Base-by-base conservation (phyloP, 2,888 invertebrate species). In the Suillia variegata region DNA sequence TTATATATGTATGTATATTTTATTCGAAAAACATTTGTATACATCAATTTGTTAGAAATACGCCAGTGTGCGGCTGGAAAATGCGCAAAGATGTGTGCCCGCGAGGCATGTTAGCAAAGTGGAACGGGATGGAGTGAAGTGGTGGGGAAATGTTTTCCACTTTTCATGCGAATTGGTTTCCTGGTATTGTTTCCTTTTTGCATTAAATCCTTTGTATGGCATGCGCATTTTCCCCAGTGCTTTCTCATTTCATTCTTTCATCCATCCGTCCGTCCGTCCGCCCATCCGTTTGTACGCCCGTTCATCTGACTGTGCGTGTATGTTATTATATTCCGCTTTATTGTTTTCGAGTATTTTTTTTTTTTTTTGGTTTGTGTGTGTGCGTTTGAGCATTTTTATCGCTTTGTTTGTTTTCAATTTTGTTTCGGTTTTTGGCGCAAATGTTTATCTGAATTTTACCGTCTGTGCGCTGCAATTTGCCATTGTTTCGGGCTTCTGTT, bases 351-450 rank as follows among this genome's bases (percentile, higher is more conserved):
- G n/a, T n/a, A n/a, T n/a, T n/a, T n/a, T n/a, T n/a, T n/a, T n/a
- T n/a, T n/a, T n/a, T n/a, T n/a, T n/a, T n/a, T n/a, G 38, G 13
- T 38, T 38, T 38, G 38, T 38, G 38, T 49, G 21, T 3, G 13
- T 38, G 6, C n/a, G 38, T 38, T 8, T 49, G 21, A 2, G 22
- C 22, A 49, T 22, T 21, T 49, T 51, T 51, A 18, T 6, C 20
- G 21, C 22, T 26, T 24, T 62, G 58, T 65, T 65, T 65, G 50
- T 49, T 58, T 65, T 65, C 62, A 61, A 65, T 65, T 65, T 65
- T 65, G 57, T 55, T 64, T 54, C 51, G 50, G n/a, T n/a, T 56
- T 59, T 65, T 65, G 38, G 38, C 12, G 26, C 54, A 17, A 45
- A 18, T 20, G 45, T 17, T 45, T 45, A 45, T 45, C 18, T 20